A percentile compares a stretch with the other conserved stretches of the same genome.
Conservation (phyloP, 2,888 invertebrate genomes). For the Agriopis leucophaearia region DNA sequence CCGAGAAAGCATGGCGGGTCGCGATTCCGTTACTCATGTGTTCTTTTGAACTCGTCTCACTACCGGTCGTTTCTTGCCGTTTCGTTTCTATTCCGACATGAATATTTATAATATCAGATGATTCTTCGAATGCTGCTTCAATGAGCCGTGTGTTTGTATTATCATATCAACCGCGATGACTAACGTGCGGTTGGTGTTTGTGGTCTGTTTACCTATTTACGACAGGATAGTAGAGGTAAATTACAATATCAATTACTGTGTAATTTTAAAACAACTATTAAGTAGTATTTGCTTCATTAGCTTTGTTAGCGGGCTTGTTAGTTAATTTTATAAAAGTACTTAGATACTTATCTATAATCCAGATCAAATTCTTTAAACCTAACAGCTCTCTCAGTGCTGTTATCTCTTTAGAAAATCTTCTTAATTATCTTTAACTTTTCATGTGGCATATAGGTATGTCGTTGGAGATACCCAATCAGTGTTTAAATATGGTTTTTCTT, state of each 20-base stretch:
- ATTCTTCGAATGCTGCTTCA: constrained; percentile 35
- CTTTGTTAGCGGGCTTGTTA: not conserved
- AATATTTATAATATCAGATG: constrained; percentile 46
- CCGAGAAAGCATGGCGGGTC: constrained; percentile 64
- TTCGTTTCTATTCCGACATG: constrained; percentile 37
- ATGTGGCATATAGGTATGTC: too few species aligned
- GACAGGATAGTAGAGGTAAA: constrained; percentile 34
- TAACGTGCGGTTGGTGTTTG: constrained; percentile 54
- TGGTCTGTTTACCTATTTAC: constrained; percentile 50
- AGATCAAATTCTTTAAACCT: not conserved
- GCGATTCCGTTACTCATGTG: constrained; percentile 73
- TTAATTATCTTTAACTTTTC: not conserved
- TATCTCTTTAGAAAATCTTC: not conserved
- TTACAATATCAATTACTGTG: constrained; percentile 47
- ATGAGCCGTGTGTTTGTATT: constrained; percentile 46
- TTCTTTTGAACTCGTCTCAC: constrained; percentile 74
- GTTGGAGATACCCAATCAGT: not conserved
- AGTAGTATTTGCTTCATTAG: not conserved
- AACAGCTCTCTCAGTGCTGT: not conserved
- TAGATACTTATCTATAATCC: not conserved
- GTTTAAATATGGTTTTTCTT: not conserved
- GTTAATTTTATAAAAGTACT: not conserved
- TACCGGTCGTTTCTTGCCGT: constrained; percentile 32
- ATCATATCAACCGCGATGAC: constrained; percentile 45
- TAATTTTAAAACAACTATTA: constrained; percentile 2